Conservation (phyloP, 2,113 vertebrate genomes). For the Neotragus moschatus region DNA sequence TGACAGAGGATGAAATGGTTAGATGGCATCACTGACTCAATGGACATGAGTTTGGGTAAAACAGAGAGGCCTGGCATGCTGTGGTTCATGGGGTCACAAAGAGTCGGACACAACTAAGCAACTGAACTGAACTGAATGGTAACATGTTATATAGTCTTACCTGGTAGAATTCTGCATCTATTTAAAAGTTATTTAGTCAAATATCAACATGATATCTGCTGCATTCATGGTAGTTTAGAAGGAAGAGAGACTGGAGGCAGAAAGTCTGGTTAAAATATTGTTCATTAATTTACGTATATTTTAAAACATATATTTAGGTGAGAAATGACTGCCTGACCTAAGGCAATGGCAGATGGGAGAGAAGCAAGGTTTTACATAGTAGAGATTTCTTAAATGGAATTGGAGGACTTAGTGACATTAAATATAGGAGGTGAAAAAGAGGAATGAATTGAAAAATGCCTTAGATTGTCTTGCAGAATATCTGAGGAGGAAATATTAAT, state of each 20-base stretch:
- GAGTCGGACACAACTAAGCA: rapidly evolving
- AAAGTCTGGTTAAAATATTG: not conserved
- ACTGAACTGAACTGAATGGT: not conserved
- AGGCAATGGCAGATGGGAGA: not conserved
- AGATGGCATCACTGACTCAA: not conserved
- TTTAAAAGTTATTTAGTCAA: not conserved
- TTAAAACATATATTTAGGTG: not conserved
- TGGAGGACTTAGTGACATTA: not conserved
- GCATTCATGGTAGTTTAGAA: not conserved
- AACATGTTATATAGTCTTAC: not conserved
- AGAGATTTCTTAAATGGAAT: not conserved
- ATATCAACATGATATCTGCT: not conserved
- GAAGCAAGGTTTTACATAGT: not conserved
- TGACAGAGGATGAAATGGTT: not conserved
- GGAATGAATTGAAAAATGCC: not conserved
- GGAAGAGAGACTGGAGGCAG: not conserved
- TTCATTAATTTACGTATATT: not conserved
- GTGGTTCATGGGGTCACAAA: not conserved
- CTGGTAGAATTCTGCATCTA: not conserved
- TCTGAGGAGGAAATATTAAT: not conserved
- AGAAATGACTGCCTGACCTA: not conserved
- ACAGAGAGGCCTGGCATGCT: not conserved
- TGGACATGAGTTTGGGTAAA: not conserved
- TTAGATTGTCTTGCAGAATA: not conserved
- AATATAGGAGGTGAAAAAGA: not conserved